A percentile compares a stretch with the other conserved stretches of the same genome.
phyloP scores from a whole-genome alignment of 2,797 vertebrate genomes.

The Arrhamphus sclerolepis region DNA sequence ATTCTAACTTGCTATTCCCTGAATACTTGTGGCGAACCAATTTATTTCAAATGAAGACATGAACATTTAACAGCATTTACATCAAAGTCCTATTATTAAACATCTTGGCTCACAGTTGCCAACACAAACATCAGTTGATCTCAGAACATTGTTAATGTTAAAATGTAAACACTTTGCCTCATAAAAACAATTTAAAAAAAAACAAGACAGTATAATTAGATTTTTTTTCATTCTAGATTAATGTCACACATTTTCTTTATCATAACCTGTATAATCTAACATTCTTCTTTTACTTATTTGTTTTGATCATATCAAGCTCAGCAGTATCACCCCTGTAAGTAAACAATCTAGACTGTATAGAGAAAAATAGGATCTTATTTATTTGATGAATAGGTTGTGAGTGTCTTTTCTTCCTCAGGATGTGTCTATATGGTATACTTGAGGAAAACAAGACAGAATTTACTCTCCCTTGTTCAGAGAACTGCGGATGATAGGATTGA shows the following conservation, averaged over 20 bases:
- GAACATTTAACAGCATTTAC: background rate
- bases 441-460: background rate
- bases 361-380: conserved; percentile 4
- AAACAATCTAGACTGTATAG: conserved; percentile 13
- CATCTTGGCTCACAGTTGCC: background rate
- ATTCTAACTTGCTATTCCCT: too few relatives aligned
- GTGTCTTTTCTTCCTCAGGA: background rate
- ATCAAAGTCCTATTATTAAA: background rate
- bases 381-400: background rate
- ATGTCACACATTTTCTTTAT: conserved; percentile 2
- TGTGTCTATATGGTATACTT: background rate
- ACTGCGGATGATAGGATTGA: conserved; percentile 1
- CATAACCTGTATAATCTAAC: conserved; percentile 7
- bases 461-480: background rate
- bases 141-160: too few relatives aligned
- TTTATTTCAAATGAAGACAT: too few relatives aligned
- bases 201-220: too few relatives aligned
- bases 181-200: too few relatives aligned
- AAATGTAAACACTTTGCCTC: too few relatives aligned
- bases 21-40: too few relatives aligned
- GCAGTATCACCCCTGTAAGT: conserved; percentile 2
- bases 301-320: conserved; percentile 21
- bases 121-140: too few relatives aligned
- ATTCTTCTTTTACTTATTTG: conserved; percentile 15
- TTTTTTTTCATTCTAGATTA: background rate